A percentile compares a stretch with the other conserved stretches of the same genome.
Conservation (phyloP, 2,888 invertebrate genomes). For the Amphimallon solstitiale region DNA sequence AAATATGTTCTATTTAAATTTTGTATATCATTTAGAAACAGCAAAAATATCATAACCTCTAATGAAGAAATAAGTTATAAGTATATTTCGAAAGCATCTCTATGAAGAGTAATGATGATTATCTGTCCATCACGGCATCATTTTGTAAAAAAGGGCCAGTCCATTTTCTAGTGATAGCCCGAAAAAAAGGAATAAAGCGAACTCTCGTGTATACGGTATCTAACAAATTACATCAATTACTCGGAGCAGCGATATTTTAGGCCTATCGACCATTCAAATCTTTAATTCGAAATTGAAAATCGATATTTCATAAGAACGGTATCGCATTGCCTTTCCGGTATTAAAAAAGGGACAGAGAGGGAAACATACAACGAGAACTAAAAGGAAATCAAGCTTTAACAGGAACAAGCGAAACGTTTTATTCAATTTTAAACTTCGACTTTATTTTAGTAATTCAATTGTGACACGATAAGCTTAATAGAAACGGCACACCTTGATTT, state of each 20-base stretch:
- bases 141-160: neutral
- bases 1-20: too few species aligned
- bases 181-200: neutral
- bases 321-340: neutral
- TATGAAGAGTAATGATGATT: too few species aligned
- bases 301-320: neutral
- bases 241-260: neutral
- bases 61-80: too few species aligned
- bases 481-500: too few species aligned
- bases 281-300: constrained; percentile 11
- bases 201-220: neutral
- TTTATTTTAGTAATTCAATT: neutral
- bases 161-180: neutral
- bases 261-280: constrained; percentile 15
- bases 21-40: too few species aligned
- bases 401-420: constrained; percentile 7
- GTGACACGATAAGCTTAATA: neutral
- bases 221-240: constrained; percentile 19
- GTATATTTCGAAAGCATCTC: too few species aligned
- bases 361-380: neutral
- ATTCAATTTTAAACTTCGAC: neutral
- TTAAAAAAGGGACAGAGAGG: neutral
- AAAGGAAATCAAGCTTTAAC: neutral
- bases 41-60: too few species aligned
- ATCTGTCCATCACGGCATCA: too few species aligned